Conservation (phyloP, 2,113 vertebrate genomes). For the Tragelaphus imberbis region DNA sequence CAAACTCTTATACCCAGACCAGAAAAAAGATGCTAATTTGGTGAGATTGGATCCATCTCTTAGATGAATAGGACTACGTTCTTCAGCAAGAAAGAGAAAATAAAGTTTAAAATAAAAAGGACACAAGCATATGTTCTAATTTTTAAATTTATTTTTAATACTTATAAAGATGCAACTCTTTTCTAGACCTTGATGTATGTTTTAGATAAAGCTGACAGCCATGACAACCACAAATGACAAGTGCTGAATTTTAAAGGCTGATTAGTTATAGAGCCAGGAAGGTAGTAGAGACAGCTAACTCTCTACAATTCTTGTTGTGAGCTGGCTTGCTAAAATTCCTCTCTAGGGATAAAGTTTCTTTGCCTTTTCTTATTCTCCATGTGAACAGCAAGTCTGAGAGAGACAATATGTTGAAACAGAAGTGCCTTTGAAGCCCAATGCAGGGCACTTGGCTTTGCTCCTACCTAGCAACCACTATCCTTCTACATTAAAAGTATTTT, state of each 20-base stretch:
- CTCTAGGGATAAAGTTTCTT: background rate
- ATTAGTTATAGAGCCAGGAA: background rate
- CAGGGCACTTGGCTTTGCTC: background rate
- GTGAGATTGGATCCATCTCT: background rate
- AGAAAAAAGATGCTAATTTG: constrained; percentile 30
- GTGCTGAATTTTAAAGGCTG: background rate
- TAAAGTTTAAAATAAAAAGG: constrained; percentile 27
- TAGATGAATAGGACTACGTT: background rate
- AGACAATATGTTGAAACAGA: background rate
- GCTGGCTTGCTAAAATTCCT: background rate
- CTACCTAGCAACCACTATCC: background rate
- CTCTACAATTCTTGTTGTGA: background rate
- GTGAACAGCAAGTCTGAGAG: background rate
- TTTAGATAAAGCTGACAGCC: background rate
- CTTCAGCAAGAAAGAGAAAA: constrained; percentile 25
- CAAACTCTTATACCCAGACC: background rate
- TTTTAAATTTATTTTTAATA: constrained; percentile 22
- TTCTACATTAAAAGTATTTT: background rate
- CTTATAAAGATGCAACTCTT: background rate
- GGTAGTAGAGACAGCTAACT: background rate
- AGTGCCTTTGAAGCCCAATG: background rate
- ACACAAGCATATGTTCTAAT: background rate
- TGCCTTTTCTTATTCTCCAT: background rate
- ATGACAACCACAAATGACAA: background rate
- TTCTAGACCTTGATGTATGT: background rate